Evolutionary conservation across 1,140 invertebrate genomes (phyloP), one percentile per base, ranked within the genome.

Genomic region (Megathymus violae): DNA sequence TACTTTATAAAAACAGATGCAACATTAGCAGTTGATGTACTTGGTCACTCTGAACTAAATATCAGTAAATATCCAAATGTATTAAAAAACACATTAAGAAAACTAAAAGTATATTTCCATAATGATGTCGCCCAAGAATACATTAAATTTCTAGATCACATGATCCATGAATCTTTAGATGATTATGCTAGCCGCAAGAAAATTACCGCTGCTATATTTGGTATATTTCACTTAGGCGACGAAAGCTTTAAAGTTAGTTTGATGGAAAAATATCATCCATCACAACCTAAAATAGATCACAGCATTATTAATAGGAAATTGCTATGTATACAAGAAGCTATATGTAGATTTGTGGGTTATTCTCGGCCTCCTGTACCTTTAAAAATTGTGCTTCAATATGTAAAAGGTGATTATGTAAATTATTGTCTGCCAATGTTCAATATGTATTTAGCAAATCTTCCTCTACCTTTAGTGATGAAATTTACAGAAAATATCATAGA

Each of bases 351-450:
- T 41, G 67, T 69, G 6, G 69, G 71, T 43, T 78, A 76, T 13
- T 79, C 81, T 19, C 66, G 85, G 6, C 83, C 85, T 13, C 76
- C 79, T 2, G 54, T 88, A 1, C 78, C 84, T 6, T 52, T 85
- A 9, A 9, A 67, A 36, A 50, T 38, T 38, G 50, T 76, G 7
- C 40, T 76, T 1, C 59, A 71, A 41, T 88, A 82, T 44, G 52
- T 85, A n/a, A 77, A 74, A 64, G 81, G 82, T 0, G 84, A 87
- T 52, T 88, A 87, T 62, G 63, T 83, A 3, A 68, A 64, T 0
- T 80, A 47, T 43, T 80, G 81, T 69, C 38, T 82, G 10, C 78
- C 79, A 6, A 75, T 83, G 47, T 80, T 89, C 19, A 72, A 78
- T 36, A 69, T 66, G 17, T 85, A 78, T 59, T 43, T 64, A 15